A percentile compares a stretch with the other conserved stretches of the same genome.
phyloP scores from a whole-genome alignment of 1,140 invertebrate genomes.

The Hylaeus volcanicus region DNA sequence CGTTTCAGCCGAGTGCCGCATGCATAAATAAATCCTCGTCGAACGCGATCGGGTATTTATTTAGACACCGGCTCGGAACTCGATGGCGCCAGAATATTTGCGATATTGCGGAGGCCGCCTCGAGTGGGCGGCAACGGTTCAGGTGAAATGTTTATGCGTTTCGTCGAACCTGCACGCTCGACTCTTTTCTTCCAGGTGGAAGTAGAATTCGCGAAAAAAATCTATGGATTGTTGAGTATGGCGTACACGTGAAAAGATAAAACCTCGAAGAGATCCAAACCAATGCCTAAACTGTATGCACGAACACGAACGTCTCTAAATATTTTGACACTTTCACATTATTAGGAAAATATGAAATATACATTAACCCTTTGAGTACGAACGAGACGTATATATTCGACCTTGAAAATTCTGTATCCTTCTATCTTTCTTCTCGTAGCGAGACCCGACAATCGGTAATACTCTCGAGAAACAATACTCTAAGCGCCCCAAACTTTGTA shows the following conservation, averaged over 20 bases:
- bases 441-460: too few species aligned
- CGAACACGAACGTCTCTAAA: too few species aligned
- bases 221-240: too few species aligned
- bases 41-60: conserved; percentile 37
- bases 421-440: too few species aligned
- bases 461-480: neutral
- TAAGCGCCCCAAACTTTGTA: neutral
- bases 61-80: conserved; percentile 16
- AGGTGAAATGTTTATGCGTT: conserved; percentile 34
- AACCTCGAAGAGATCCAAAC: too few species aligned
- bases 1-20: conserved; percentile 18
- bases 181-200: neutral
- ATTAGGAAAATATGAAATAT: too few species aligned
- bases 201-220: neutral
- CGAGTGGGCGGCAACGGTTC: conserved; percentile 23
- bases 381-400: too few species aligned
- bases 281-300: too few species aligned
- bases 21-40: conserved; percentile 36
- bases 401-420: too few species aligned
- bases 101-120: conserved; percentile 33
- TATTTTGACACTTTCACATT: too few species aligned
- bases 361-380: too few species aligned
- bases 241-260: too few species aligned
- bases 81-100: conserved; percentile 47
- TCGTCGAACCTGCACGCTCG: neutral